These are phyloP conservation scores for Amniataba percoides DNA, from an alignment of 2,797 vertebrate genomes.

Conservation along the genomic window DNA sequence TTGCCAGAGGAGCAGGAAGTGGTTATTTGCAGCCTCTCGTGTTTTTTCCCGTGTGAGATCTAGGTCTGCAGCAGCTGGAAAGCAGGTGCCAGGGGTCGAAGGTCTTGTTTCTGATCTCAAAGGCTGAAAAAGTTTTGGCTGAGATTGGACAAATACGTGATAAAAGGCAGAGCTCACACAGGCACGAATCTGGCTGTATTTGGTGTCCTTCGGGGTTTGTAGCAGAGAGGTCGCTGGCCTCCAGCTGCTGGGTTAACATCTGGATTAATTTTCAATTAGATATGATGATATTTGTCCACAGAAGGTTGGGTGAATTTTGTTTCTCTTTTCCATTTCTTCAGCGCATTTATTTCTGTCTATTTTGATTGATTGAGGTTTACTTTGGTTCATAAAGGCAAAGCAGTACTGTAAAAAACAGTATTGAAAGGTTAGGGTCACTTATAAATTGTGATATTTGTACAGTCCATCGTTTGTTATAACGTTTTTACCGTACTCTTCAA, in stretches of 20 bases:
- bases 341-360: neutral
- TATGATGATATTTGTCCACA: neutral
- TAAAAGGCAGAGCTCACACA: constrained; percentile 18
- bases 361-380: neutral
- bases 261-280: constrained; percentile 3
- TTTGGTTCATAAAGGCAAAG: neutral
- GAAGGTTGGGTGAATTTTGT: neutral
- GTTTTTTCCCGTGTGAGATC: constrained; percentile 25
- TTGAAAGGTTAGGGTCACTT: too few relatives aligned
- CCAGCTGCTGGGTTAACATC: constrained; percentile 41
- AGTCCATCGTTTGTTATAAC: neutral
- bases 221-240: constrained; percentile 8
- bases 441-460: neutral
- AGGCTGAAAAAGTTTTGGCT: constrained; percentile 27
- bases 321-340: neutral
- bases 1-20: constrained; percentile 20
- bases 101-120: constrained; percentile 33
- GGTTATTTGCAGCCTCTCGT: constrained; percentile 25
- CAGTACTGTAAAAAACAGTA: neutral
- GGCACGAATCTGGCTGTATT: neutral
- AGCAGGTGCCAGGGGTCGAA: constrained; percentile 42
- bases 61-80: constrained; percentile 40
- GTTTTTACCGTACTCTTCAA: neutral
- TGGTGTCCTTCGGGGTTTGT: constrained; percentile 11
- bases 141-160: constrained; percentile 27